phyloP scores from a whole-genome alignment of 1,140 invertebrate species.

The Laupala kohalensis region DNA sequence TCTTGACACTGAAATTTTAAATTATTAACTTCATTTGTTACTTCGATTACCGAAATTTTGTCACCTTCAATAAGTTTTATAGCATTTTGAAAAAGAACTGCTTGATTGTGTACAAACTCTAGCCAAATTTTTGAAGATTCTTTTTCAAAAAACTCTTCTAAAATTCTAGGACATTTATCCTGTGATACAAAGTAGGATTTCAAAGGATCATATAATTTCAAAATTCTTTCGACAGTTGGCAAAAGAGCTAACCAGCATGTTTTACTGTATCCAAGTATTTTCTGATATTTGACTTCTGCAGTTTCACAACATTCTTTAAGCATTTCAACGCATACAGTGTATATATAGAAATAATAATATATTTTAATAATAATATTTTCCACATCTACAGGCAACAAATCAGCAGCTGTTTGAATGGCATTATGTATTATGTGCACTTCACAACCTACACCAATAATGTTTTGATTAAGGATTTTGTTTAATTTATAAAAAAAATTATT shows the following conservation, averaged over 20 bases:
- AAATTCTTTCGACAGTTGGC: too few relatives aligned
- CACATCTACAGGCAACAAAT: conserved; percentile 22
- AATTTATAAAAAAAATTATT: conserved; percentile 13
- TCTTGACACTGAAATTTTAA: too few relatives aligned
- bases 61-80: conserved; percentile 1
- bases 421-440: conserved; percentile 25
- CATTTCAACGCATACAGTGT: conserved; percentile 21
- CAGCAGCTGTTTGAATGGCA: conserved; percentile 20
- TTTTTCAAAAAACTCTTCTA: conserved; percentile 21
- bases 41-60: background rate
- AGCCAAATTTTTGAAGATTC: conserved; percentile 15
- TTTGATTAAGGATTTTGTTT: conserved; percentile 10
- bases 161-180: conserved; percentile 19
- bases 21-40: background rate
- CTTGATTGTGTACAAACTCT: conserved; percentile 8
- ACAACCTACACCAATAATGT: conserved; percentile 20
- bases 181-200: conserved; percentile 21
- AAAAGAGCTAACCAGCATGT: conserved; percentile 16
- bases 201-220: conserved; percentile 17
- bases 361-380: conserved; percentile 23
- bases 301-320: conserved; percentile 25
- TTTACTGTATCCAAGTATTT: conserved; percentile 18
- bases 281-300: conserved; percentile 17
- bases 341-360: conserved; percentile 24
- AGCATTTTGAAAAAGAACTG: background rate